phyloP scores from a whole-genome alignment of 2,888 invertebrate genomes.

The Apamea monoglypha region DNA sequence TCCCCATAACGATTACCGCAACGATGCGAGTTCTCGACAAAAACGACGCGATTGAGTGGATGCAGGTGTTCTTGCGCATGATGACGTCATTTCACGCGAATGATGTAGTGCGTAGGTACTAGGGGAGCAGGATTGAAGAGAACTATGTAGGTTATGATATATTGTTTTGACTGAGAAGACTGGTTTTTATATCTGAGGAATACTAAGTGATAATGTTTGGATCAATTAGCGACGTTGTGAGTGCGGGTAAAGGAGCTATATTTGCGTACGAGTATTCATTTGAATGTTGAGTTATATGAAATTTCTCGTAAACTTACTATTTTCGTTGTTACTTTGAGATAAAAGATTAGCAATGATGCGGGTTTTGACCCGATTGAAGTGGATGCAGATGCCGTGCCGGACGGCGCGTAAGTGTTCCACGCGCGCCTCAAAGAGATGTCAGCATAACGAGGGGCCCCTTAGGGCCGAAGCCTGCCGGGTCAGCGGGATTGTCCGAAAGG shows the following conservation, averaged over 20 bases:
- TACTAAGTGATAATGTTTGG: background rate
- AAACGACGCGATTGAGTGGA: constrained; percentile 46
- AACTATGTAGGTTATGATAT: background rate
- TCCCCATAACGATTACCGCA: constrained; percentile 39
- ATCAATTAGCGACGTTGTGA: background rate
- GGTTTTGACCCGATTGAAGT: too few species aligned
- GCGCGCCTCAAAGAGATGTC: too few species aligned
- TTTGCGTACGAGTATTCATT: background rate
- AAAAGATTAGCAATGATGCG: too few species aligned
- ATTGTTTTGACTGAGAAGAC: background rate
- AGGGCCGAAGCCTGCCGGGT: too few species aligned
- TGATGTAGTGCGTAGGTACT: constrained; percentile 46
- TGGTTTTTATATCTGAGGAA: background rate
- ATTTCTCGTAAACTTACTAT: too few species aligned
- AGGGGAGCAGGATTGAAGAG: constrained; percentile 2
- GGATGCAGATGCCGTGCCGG: constrained; percentile 60
- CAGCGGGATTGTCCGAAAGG: too few species aligned
- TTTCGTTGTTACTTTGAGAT: too few species aligned
- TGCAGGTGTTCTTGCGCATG: constrained; percentile 50
- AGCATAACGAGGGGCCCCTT: too few species aligned
- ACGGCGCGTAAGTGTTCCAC: too few species aligned
- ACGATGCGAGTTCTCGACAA: constrained; percentile 35
- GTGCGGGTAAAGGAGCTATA: background rate
- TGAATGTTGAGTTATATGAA: too few species aligned
- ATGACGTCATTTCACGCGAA: constrained; percentile 48